A percentile compares a stretch with the other conserved stretches of the same genome.
These are phyloP conservation scores for Schizaphis graminum DNA, from an alignment of 2,888 invertebrate species.

Conservation along the genomic window DNA sequence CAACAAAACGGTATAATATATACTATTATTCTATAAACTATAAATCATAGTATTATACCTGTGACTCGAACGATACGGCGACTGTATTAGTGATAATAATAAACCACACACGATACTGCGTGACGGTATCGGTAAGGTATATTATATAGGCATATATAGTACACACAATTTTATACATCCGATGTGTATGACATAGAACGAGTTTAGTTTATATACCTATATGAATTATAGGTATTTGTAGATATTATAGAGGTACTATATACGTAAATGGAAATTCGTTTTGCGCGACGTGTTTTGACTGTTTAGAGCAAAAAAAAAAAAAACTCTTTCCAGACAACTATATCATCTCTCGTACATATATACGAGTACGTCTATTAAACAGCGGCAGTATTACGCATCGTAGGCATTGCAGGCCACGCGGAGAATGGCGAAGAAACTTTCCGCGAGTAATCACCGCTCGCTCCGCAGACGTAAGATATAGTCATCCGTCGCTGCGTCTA, in stretches of 20 bases:
- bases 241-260: background rate
- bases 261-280: conserved; percentile 29
- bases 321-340: conserved; percentile 3
- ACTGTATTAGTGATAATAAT: background rate
- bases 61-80: background rate
- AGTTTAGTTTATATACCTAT: background rate
- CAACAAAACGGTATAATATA: background rate
- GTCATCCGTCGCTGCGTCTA: background rate
- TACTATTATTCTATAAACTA: background rate
- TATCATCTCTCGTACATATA: background rate
- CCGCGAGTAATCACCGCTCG: conserved; percentile 13
- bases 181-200: background rate
- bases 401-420: background rate
- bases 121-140: background rate
- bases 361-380: background rate
- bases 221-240: background rate
- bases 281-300: conserved; percentile 9
- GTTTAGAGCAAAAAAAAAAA: background rate
- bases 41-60: background rate
- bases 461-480: background rate
- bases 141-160: background rate
- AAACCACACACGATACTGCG: background rate
- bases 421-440: conserved; percentile 28
- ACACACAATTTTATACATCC: background rate
- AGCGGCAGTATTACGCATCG: background rate